These are phyloP conservation scores for Coelopa frigida DNA, from an alignment of 1,140 invertebrate genomes.

Conservation along the genomic window DNA sequence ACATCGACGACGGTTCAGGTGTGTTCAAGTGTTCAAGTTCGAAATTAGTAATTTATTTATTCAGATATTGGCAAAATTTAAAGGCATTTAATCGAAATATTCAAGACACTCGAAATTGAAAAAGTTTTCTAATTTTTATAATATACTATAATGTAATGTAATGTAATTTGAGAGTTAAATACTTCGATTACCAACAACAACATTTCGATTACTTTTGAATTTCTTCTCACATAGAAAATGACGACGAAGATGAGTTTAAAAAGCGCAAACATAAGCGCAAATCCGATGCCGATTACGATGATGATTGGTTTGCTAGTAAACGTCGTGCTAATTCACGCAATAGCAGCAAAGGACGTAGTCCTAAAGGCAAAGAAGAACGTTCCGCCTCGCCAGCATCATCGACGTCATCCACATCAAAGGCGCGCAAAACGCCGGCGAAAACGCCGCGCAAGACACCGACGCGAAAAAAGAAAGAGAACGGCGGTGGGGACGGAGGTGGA, in stretches of 20 bases:
- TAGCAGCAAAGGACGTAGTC: slow-evolving; percentile 32
- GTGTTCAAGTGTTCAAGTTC: too few species aligned
- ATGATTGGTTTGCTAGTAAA: slow-evolving; percentile 37
- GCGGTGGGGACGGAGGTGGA: not conserved
- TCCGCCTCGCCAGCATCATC: slow-evolving; percentile 40
- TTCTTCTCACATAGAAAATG: slow-evolving; percentile 26
- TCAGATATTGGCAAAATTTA: too few species aligned
- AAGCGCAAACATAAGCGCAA: slow-evolving; percentile 32
- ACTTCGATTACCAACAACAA: too few species aligned
- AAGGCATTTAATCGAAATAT: too few species aligned
- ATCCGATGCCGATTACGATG: slow-evolving; percentile 41
- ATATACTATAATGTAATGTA: too few species aligned
- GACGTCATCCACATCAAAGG: slow-evolving; percentile 28
- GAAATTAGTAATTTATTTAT: too few species aligned
- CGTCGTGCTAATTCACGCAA: slow-evolving; percentile 27
- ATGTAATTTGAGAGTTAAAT: too few species aligned
- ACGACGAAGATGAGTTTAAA: slow-evolving; percentile 38
- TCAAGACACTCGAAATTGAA: too few species aligned
- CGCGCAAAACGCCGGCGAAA: slow-evolving; percentile 16
- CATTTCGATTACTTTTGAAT: too few species aligned
- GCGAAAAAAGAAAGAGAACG: slow-evolving; percentile 29
- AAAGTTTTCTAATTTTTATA: too few species aligned
- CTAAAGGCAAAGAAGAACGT: slow-evolving; percentile 37
- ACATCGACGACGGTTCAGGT: slow-evolving; percentile 41
- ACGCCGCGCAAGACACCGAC: slow-evolving; percentile 36